Base-by-base conservation (phyloP, 1,140 invertebrate genomes). In the Ips nitidus region DNA sequence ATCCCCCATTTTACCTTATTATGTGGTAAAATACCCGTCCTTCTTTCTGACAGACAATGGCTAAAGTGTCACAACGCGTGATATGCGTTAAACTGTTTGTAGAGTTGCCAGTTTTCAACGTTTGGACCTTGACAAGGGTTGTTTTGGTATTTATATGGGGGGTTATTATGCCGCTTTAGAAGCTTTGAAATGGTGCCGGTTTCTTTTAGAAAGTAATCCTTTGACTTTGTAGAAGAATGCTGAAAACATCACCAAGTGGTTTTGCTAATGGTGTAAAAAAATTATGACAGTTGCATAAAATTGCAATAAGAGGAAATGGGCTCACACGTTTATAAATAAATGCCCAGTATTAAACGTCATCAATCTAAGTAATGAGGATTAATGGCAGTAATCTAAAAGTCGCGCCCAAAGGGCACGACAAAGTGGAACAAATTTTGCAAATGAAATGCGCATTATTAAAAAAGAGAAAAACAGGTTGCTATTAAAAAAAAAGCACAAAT, bases 41-140 rank as follows among this genome's bases (percentile, higher is more conserved):
- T 45, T 60, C 50, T 56, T 62, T 69, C 36, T 22, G 36, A 4
- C 2, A 41, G 41, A 69, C 61, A 69, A 69, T 55, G 59, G 67
- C 22, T 22, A 22, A 22, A 22, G 47, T 64, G 67, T 69, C 59
- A 62, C 57, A 50, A 62, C 67, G 42, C 60, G 52, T 63, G 67
- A 69, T 60, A 69, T 69, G 67, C 67, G 67, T 63, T 69, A 69
- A 69, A 63, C 67, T 63, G 67, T 69, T 69, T 69, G 67, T 69
- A 64, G 67, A 69, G 59, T 69, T 64, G 60, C 67, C 67, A 69
- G 59, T 69, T 69, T 69, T 69, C 67, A 69, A 63, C 67, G 57
- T 50, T 55, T 52, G 52, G 60, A 45, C 40, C 62, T 8, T 69
- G 67, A 69, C 59, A 57, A 69, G 67, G 67, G 67, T 69, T 62